Conservation (phyloP, 1,140 invertebrate genomes). For the Globodera rostochiensis region DNA sequence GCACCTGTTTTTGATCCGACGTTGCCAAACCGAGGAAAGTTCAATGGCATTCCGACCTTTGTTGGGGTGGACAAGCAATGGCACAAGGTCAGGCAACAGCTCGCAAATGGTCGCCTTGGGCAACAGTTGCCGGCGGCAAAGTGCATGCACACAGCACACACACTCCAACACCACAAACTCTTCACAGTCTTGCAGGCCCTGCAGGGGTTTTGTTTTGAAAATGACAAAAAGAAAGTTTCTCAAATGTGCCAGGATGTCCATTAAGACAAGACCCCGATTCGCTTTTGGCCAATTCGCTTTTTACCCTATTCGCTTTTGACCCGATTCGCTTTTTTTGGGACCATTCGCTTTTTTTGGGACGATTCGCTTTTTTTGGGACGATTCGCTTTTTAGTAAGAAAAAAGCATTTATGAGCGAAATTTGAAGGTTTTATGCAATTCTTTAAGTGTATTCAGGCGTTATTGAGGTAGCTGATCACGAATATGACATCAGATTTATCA, state of each 20-base stretch:
- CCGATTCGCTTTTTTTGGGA: too few relatives aligned
- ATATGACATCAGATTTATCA: too few relatives aligned
- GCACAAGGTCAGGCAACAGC: conserved; percentile 44
- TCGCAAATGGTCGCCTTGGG: conserved; percentile 38
- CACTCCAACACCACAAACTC: conserved; percentile 47
- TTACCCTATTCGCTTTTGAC: too few relatives aligned
- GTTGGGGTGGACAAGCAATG: conserved; percentile 55
- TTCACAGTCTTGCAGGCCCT: conserved; percentile 54
- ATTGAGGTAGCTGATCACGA: too few relatives aligned
- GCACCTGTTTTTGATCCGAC: conserved; percentile 32
- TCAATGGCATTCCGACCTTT: conserved; percentile 37
- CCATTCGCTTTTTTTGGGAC: too few relatives aligned
- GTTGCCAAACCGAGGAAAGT: conserved; percentile 43
- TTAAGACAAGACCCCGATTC: too few relatives aligned
- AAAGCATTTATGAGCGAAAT: too few relatives aligned
- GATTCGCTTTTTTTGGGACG: too few relatives aligned
- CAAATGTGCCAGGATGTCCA: conserved; percentile 8
- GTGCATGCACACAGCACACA: conserved; percentile 41
- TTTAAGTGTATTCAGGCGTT: too few relatives aligned
- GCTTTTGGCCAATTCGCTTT: too few relatives aligned
- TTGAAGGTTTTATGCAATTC: too few relatives aligned
- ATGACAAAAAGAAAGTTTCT: conserved; percentile 4
- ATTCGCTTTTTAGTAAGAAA: too few relatives aligned
- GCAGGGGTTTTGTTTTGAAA: conserved; percentile 6
- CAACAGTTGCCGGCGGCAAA: conserved; percentile 41